phyloP scores from a whole-genome alignment of 2,888 invertebrate genomes.

The Napeogenes sylphis region DNA sequence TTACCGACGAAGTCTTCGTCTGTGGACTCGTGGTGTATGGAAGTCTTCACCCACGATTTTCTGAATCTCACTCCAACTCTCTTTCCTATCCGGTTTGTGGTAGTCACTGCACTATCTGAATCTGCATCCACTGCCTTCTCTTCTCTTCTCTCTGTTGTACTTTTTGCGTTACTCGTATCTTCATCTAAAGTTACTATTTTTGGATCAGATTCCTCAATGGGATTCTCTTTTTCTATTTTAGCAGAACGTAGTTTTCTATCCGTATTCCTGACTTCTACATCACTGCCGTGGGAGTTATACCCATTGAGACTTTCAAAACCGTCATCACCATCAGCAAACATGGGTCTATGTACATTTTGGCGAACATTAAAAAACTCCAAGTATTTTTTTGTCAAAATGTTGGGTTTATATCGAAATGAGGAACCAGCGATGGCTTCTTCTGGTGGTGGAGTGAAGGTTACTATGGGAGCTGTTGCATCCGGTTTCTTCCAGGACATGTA shows the following conservation, averaged over 20 bases:
- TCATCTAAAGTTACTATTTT: constrained; percentile 14
- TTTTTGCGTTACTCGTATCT: constrained; percentile 7
- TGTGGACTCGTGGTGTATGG: constrained; percentile 50
- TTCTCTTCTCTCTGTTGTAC: constrained; percentile 35
- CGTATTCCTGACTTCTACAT: constrained; percentile 52
- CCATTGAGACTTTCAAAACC: constrained; percentile 92
- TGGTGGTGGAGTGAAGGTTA: constrained; percentile 68
- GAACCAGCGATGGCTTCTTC: constrained; percentile 54
- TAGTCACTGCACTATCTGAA: constrained; percentile 55
- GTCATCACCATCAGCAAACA: constrained; percentile 82
- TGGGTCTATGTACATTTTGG: constrained; percentile 50
- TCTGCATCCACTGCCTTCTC: constrained; percentile 59
- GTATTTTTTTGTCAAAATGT: constrained; percentile 66
- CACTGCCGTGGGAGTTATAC: constrained; percentile 85
- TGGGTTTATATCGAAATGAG: constrained; percentile 55
- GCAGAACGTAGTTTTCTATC: constrained; percentile 16
- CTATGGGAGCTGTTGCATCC: constrained; percentile 57
- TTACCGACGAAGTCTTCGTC: constrained; percentile 60
- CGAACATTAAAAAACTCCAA: constrained; percentile 66
- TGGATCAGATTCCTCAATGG: constrained; percentile 17
- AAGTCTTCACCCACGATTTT: constrained; percentile 59
- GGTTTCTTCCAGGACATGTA: constrained; percentile 73
- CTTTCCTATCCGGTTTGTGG: constrained; percentile 55
- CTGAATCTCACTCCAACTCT: constrained; percentile 63
- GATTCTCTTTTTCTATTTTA: constrained; percentile 10